These are phyloP conservation scores for Psilopogon haemacephalus DNA, from an alignment of 2,113 vertebrate genomes.

Conservation along the genomic window DNA sequence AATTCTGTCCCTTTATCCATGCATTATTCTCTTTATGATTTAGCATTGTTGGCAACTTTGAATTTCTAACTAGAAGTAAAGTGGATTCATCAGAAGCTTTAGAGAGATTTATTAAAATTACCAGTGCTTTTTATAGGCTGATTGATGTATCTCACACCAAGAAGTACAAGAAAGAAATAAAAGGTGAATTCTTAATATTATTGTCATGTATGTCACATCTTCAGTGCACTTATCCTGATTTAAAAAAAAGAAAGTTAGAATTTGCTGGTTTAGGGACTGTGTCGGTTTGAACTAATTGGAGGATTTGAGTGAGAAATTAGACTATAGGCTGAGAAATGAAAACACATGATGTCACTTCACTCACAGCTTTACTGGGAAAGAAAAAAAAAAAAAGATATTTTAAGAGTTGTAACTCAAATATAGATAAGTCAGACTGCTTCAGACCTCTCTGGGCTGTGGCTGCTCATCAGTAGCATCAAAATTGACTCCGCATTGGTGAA, in stretches of 20 bases:
- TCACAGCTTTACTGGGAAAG: no score
- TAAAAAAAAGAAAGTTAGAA: no score
- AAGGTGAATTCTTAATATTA: background rate
- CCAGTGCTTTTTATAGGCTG: background rate
- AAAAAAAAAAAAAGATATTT: no score
- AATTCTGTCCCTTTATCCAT: background rate
- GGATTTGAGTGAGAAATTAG: no score
- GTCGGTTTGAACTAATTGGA: no score
- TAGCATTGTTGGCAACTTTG: background rate
- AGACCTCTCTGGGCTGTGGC: no score
- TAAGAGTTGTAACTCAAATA: no score
- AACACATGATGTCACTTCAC: no score
- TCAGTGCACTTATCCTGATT: background rate
- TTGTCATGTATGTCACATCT: background rate
- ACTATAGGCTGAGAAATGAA: no score
- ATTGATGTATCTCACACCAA: background rate
- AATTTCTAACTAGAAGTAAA: background rate
- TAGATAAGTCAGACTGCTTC: no score
- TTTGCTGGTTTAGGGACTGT: no score
- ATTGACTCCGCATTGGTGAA: background rate
- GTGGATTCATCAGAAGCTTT: background rate
- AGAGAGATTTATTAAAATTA: background rate
- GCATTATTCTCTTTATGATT: background rate
- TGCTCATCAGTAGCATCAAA: background rate
- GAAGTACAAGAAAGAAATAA: background rate